Evolutionary conservation across 2,797 vertebrate genomes (phyloP), one percentile per base, ranked within the genome.

Genomic region (Choloepus didactylus): DNA sequence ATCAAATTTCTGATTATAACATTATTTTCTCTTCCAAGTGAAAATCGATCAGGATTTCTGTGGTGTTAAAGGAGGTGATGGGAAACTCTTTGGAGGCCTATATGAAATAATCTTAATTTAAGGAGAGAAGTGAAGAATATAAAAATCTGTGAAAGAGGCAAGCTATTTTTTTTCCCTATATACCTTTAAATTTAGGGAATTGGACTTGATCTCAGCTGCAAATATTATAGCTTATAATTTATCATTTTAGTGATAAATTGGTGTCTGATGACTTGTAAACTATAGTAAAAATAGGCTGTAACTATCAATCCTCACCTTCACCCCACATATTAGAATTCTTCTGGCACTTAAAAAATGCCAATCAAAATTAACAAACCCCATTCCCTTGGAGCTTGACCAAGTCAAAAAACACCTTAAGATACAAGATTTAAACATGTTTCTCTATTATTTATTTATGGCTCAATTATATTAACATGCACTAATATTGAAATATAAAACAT

Each of bases 211-310:
- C 96, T 98, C 97, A 98, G 96, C 97, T 98, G 95, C 92, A 98
- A 95, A 97, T 97, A 97, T 97, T 98, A 60, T 86, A 95, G 90
- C 98, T 93, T 23, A 72, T 95, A 96, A 97, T 98, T 98, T 97
- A 96, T 98, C 96, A 97, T 97, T 98, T 98, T 98, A 98, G 97
- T 89, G 87, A 86, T 97, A 95, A 98, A 98, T 98, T 98, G 97
- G 90, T 97, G 96, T 97, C 97, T 97, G 90, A 89, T 93, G 97
- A 98, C 95, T 98, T 98, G 96, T 98, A 10, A 97, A 97, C 98
- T 98, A 96, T 97, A 97, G 96, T 96, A 97, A 98, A 95, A 98
- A 96, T 97, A 97, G 96, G 29, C 96, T 95, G 38, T 98, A 97
- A 97, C 90, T 98, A 87, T 97, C 95, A 97, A n/a, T 97, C 92